A percentile compares a stretch with the other conserved stretches of the same genome.
Evolutionary conservation across 2,888 invertebrate genomes (phyloP).

Genomic region (Bellardia bayeri): DNA sequence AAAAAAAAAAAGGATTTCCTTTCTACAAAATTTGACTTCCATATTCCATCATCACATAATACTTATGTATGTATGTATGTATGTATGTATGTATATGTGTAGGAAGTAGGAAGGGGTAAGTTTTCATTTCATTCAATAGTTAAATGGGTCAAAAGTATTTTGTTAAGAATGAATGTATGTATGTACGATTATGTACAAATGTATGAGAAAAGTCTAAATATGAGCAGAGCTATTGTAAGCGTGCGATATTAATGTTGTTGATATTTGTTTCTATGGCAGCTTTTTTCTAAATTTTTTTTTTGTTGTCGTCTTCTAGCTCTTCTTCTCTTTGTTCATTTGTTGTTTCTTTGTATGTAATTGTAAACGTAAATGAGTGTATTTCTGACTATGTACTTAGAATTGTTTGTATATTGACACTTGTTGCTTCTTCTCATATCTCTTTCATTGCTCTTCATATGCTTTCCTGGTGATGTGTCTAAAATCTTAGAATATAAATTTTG

Average conservation of each 20-base stretch:
- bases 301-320: neutral
- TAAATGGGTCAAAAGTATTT: conserved; percentile 28
- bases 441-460: neutral
- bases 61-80: too few relatives aligned
- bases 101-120: neutral
- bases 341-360: conserved; percentile 27
- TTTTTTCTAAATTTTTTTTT: neutral
- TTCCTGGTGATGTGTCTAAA: conserved; percentile 22
- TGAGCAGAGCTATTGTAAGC: neutral
- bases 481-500: conserved; percentile 40
- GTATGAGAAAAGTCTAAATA: neutral
- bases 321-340: neutral
- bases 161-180: neutral
- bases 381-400: neutral
- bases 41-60: neutral
- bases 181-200: too few relatives aligned
- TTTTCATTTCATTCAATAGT: neutral
- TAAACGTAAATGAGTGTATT: conserved; percentile 42
- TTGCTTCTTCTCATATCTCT: conserved; percentile 34
- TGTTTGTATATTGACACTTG: conserved; percentile 46
- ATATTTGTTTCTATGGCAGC: conserved; percentile 25
- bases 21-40: neutral
- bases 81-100: too few relatives aligned
- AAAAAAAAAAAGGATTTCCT: neutral
- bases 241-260: neutral